phyloP scores from a whole-genome alignment of 2,113 vertebrate species.

The Turdus rufiventris region DNA sequence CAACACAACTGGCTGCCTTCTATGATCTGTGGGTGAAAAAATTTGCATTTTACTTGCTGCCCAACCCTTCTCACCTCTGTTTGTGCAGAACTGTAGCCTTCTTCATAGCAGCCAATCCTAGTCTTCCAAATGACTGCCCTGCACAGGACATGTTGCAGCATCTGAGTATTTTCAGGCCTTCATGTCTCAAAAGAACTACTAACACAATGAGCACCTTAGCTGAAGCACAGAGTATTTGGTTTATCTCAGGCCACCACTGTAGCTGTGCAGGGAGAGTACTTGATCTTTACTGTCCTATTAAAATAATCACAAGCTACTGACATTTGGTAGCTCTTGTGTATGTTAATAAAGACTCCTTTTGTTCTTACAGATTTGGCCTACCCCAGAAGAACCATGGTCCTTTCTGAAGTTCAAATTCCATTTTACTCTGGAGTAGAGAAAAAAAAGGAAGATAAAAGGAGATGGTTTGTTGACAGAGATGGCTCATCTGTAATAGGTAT shows the following conservation, averaged over 20 bases:
- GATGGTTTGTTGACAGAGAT: background rate
- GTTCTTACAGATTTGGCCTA: background rate
- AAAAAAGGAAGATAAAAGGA: background rate
- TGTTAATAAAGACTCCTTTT: background rate
- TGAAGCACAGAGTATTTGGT: background rate
- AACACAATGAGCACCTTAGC: background rate
- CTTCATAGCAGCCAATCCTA: background rate
- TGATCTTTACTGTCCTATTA: background rate
- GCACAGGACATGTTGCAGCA: background rate
- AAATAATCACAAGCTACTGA: background rate
- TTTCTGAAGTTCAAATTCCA: background rate
- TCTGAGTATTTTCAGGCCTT: background rate
- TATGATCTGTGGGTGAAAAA: background rate
- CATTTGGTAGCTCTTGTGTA: background rate
- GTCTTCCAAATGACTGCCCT: background rate
- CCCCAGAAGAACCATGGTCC: accelerated
- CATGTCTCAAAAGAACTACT: background rate
- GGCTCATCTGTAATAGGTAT: background rate
- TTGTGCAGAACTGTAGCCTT: background rate
- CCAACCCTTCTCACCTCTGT: background rate
- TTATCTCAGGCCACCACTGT: background rate
- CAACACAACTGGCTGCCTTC: background rate
- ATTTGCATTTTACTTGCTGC: background rate
- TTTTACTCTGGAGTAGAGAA: background rate
- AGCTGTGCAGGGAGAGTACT: background rate